A percentile compares a stretch with the other conserved stretches of the same genome.
Conservation (phyloP, 2,113 vertebrate genomes). For the Erythrolamprus reginae region DNA sequence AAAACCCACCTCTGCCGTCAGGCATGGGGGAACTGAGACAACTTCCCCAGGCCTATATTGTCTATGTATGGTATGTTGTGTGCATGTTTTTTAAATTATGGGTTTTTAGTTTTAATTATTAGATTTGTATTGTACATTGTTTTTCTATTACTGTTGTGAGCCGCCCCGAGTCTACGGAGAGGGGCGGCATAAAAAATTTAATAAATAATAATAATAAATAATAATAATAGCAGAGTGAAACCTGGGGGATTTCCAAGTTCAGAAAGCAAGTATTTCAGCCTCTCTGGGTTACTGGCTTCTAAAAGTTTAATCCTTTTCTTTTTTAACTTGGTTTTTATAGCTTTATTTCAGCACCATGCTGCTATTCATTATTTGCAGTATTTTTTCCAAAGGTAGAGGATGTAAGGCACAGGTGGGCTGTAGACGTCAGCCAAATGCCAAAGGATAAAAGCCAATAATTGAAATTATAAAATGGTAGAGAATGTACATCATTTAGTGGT, state of each 20-base stretch:
- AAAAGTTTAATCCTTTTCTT: background rate
- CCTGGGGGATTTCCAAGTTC: background rate
- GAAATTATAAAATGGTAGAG: background rate
- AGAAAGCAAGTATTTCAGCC: background rate
- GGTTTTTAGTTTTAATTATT: no score
- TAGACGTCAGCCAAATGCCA: background rate
- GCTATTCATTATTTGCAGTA: background rate
- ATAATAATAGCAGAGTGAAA: background rate
- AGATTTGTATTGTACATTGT: no score
- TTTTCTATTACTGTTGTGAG: no score
- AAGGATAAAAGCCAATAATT: background rate
- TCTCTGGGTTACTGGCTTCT: background rate
- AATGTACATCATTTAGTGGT: no score
- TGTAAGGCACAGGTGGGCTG: background rate
- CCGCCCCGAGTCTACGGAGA: no score
- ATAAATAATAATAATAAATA: no score
- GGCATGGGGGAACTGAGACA: no score
- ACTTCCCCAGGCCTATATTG: no score
- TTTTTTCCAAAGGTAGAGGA: background rate
- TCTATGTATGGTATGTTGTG: no score
- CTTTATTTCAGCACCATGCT: background rate
- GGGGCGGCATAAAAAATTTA: no score
- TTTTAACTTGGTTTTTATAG: background rate
- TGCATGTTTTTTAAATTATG: no score
- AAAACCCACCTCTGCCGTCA: no score